phyloP scores from a whole-genome alignment of 2,797 vertebrate species.

The Pseudomugil tenellus region DNA sequence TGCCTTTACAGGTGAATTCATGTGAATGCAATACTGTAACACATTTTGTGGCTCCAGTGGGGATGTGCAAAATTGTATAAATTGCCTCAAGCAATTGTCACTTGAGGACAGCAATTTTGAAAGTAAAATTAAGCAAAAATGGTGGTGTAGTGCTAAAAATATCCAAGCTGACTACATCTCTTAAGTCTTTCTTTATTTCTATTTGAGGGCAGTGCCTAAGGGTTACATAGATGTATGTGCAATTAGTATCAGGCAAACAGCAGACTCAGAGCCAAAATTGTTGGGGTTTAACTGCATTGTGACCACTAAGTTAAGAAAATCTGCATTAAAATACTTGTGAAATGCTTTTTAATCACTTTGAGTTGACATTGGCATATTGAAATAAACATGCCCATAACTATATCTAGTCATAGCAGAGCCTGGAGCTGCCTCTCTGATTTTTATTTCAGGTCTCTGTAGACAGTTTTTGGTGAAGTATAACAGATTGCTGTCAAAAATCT shows the following conservation, averaged over 20 bases:
- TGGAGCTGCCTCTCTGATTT: not conserved
- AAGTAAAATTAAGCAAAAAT: slow-evolving; percentile 5
- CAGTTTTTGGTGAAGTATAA: slow-evolving; percentile 34
- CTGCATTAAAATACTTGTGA: not conserved
- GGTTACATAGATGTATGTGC: slow-evolving; percentile 12
- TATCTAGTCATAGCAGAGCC: not conserved
- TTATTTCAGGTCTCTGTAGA: not conserved
- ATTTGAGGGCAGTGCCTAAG: not conserved
- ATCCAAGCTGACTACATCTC: not conserved
- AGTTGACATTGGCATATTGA: not conserved
- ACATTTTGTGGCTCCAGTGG: slow-evolving; percentile 8
- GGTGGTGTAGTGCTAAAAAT: slow-evolving; percentile 11
- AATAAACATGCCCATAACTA: not conserved
- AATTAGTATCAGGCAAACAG: not conserved
- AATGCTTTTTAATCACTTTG: not conserved
- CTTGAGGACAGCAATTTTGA: slow-evolving; percentile 23
- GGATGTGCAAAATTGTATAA: slow-evolving; percentile 11
- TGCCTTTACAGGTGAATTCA: slow-evolving; percentile 4
- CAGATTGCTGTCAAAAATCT: slow-evolving; percentile 34
- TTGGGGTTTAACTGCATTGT: not conserved
- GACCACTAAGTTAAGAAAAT: not conserved
- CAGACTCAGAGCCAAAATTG: not conserved
- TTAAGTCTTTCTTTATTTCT: slow-evolving; percentile 2
- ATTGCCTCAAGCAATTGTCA: slow-evolving; percentile 28
- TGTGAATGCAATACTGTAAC: slow-evolving; percentile 6